phyloP scores from a whole-genome alignment of 2,797 vertebrate genomes.

The Vultur gryphus region DNA sequence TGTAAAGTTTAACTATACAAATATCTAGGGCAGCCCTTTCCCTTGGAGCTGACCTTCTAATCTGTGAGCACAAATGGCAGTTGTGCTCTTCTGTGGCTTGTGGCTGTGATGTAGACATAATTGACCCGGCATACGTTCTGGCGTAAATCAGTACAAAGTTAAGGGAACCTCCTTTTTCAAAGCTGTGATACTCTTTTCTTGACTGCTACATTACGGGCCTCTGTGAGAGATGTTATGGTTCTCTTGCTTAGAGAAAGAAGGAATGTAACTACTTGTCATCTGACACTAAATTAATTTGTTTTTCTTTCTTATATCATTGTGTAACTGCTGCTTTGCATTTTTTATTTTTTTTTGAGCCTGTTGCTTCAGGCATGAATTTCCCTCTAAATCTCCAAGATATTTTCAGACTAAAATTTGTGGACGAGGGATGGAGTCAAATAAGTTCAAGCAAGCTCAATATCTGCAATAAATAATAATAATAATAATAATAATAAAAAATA shows the following conservation, averaged over 20 bases:
- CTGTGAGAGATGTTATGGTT: background rate
- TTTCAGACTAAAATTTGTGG: background rate
- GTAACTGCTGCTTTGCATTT: background rate
- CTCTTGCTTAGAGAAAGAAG: background rate
- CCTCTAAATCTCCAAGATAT: background rate
- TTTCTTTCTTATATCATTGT: background rate
- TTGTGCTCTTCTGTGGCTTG: background rate
- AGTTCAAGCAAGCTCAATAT: background rate
- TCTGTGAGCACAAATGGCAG: background rate
- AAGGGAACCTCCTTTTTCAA: background rate
- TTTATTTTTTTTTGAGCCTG: background rate
- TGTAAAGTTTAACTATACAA: background rate
- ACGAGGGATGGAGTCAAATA: background rate
- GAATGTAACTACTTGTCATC: background rate
- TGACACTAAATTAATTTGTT: background rate
- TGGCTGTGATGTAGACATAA: background rate
- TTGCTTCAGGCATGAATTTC: background rate
- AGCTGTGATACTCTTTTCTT: background rate
- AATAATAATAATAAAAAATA: background rate
- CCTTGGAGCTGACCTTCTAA: background rate
- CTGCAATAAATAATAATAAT: background rate
- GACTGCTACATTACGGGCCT: background rate
- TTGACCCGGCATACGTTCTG: background rate
- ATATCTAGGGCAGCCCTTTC: background rate
- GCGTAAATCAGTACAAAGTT: background rate